Evolutionary conservation across 2,113 vertebrate species (phyloP), one percentile per base, ranked within the genome.

Genomic region (Gavia stellata): DNA sequence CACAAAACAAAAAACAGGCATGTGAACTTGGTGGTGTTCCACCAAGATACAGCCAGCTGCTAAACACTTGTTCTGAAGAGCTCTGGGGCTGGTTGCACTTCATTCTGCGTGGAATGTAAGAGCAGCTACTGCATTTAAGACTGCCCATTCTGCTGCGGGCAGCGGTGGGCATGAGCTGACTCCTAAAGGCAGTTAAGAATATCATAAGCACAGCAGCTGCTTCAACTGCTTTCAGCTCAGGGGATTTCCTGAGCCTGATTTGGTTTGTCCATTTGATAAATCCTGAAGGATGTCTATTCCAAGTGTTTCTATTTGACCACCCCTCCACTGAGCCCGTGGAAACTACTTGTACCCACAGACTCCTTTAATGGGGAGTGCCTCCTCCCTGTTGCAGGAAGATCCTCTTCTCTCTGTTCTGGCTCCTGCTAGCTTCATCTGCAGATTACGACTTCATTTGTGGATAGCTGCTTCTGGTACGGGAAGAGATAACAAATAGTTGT

Each of bases 21-120:
- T 25, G 17, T 78, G 74, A 78, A 36, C 24, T 77, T 33, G 9
- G 12, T n/a, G 23, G 55, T 61, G 65, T 55, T 80, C n/a, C 78
- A 67, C 25, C 66, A 82, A 29, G 44, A 17, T 23, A 19, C 13
- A 56, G 11, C 20, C 55, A 65, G 36, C 31, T 71, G 33, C 61
- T 78, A 23, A 61, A 38, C 33, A 8, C n/a, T 36, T 56, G 5
- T 31, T 67, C 50, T 81, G 94, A 53, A 7, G 31, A 45, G n/a
- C 44, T 42, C 50, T 0, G 6, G 6, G 17, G 55, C 40, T 81
- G n/a, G 16, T 26, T 5, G 4, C 18, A 0, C 26, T 61, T 84
- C 44, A 4, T 68, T 67, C 29, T 42, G 28, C 1, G 0, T 12
- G 63, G n/a, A 50, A 45, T 1, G 0, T 7, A 10, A 71, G 56